These are phyloP conservation scores for Saccopteryx leptura DNA, from an alignment of 2,113 vertebrate species.

Conservation along the genomic window DNA sequence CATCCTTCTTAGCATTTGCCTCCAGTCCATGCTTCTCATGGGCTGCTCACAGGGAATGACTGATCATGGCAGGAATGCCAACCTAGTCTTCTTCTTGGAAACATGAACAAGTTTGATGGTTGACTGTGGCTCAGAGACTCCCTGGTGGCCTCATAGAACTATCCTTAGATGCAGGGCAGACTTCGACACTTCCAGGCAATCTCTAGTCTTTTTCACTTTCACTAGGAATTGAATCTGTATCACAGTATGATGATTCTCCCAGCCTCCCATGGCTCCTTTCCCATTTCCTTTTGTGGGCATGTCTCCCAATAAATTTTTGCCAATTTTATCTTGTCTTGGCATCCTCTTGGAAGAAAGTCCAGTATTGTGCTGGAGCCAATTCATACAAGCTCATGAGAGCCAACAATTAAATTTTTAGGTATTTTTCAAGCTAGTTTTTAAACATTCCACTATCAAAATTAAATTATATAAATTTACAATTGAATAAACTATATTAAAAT, in stretches of 20 bases:
- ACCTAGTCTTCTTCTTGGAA: not conserved
- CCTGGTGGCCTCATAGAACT: not conserved
- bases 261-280: not conserved
- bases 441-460: slow-evolving; percentile 2
- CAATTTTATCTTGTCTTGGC: not conserved
- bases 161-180: not conserved
- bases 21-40: not conserved
- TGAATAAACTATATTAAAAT: not conserved
- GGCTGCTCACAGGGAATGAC: not conserved
- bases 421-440: not conserved
- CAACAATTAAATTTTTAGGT: not conserved
- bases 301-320: not conserved
- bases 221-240: not conserved
- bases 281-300: not conserved
- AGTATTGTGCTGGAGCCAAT: not conserved
- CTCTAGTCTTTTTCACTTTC: not conserved
- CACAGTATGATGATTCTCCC: not conserved
- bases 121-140: not conserved
- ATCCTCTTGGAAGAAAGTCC: not conserved
- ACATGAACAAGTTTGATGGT: not conserved
- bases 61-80: not conserved
- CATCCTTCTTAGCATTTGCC: not conserved
- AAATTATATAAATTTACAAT: not conserved
- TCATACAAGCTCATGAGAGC: not conserved
- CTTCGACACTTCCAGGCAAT: not conserved